These are phyloP conservation scores for Loxodonta africana DNA, from an alignment of 2,113 vertebrate species.

Conservation along the genomic window DNA sequence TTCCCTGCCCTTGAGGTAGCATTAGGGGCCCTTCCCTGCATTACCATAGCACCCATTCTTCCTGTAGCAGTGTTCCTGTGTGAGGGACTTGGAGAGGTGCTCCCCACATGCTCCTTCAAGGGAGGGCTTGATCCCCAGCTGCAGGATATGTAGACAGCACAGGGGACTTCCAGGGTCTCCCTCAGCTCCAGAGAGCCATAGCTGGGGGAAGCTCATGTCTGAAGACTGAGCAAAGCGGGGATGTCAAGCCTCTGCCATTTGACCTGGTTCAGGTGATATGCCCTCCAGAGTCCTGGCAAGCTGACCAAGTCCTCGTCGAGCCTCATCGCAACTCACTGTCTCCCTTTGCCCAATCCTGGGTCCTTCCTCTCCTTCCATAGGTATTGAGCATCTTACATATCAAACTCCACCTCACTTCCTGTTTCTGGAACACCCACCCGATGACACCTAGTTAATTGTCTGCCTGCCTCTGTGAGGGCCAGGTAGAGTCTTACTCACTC, in stretches of 20 bases:
- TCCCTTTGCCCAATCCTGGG: no score
- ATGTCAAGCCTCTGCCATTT: neutral
- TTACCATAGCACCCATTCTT: accelerated
- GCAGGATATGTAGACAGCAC: neutral
- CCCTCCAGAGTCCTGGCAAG: accelerated
- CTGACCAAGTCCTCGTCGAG: neutral
- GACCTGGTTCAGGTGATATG: neutral
- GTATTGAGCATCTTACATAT: neutral
- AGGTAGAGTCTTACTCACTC: accelerated
- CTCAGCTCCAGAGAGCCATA: neutral
- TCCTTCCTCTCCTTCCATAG: neutral
- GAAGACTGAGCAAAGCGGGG: neutral
- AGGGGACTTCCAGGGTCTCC: accelerated
- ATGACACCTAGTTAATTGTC: neutral
- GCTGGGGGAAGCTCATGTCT: neutral
- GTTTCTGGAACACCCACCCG: neutral
- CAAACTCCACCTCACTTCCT: neutral
- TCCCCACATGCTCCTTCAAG: neutral
- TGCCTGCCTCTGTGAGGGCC: neutral
- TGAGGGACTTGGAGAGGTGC: accelerated
- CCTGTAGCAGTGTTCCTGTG: neutral
- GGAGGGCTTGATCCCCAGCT: neutral
- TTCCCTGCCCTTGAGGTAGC: no score
- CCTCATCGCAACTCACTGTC: accelerated
- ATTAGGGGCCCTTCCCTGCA: neutral